Evolutionary conservation across 2,113 vertebrate genomes (phyloP), one percentile per base, ranked within the genome.

Genomic region (Prinia subflava): DNA sequence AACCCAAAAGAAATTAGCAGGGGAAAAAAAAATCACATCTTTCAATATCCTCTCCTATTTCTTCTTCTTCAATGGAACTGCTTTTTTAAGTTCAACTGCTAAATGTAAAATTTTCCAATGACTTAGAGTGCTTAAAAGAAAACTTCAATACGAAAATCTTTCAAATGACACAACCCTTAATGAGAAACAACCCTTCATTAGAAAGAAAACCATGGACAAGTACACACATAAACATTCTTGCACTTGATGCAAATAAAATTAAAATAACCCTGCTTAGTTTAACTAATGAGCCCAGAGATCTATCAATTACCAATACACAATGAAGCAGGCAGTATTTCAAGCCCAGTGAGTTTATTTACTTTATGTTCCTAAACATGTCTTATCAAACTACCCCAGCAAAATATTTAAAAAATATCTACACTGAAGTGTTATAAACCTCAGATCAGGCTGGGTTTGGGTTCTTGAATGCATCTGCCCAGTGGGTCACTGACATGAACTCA

Each of bases 181-280:
- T 1, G 62, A 41, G 15, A 60, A 69, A 42, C 7, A 42, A n/a
- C 27, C 46, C 46, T 42, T 37, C 42, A 74, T 63, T 67, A 41
- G 59, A 75, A 41, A 53, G n/a, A 71, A 80, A 87, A 52, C 3
- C 41, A 76, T 0, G 21, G 37, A 23, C 14, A 82, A 76, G 33
- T 7, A n/a, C 24, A 71, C 21, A n/a, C 22, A 28, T 7, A 35
- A 81, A 65, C 35, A 20, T n/a, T 42, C 30, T 47, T 25, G 17
- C 13, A 28, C 25, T 64, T 55, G 25, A 85, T 20, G 21, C 3
- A 22, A 85, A 88, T 30, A 65, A 85, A 92, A 67, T 33, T 49
- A 88, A 82, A 81, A 56, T 13, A 93, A 76, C 11, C n/a, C 75
- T 84, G 77, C 60, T 92, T 44, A 39, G 15, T 90, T 73, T 56